These are phyloP conservation scores for Polypterus senegalus DNA, from an alignment of 2,113 vertebrate genomes.

Conservation along the genomic window DNA sequence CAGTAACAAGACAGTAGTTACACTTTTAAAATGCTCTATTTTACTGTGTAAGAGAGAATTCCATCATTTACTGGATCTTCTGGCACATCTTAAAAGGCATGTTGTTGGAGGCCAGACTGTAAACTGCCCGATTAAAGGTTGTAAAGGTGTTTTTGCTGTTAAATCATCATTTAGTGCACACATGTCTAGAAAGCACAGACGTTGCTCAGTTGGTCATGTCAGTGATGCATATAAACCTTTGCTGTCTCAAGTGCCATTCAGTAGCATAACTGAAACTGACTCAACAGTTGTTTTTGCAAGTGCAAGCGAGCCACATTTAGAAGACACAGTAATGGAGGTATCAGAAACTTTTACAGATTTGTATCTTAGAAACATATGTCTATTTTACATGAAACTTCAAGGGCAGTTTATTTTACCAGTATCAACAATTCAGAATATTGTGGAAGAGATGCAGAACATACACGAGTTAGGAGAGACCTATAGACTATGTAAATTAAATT, in stretches of 20 bases:
- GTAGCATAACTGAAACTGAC: too few relatives aligned
- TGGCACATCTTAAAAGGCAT: too few relatives aligned
- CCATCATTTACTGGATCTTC: too few relatives aligned
- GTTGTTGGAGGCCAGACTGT: too few relatives aligned
- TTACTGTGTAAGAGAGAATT: too few relatives aligned
- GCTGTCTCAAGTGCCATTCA: too few relatives aligned
- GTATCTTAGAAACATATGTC: slow-evolving; percentile 20
- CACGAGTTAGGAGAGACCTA: slow-evolving; percentile 24
- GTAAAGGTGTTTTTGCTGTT: slow-evolving; percentile 18
- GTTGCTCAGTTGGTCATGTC: slow-evolving; percentile 13
- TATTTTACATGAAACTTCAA: slow-evolving; percentile 26
- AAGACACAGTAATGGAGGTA: too few relatives aligned
- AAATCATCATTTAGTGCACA: slow-evolving; percentile 31
- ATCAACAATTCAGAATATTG: slow-evolving; percentile 28
- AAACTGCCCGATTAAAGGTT: slow-evolving; percentile 25
- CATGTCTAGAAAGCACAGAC: slow-evolving; percentile 30
- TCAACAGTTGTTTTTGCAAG: too few relatives aligned
- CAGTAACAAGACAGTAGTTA: too few relatives aligned
- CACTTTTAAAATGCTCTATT: too few relatives aligned
- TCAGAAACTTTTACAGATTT: slow-evolving; percentile 13
- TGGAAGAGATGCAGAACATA: slow-evolving; percentile 24
- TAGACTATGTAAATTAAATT: slow-evolving; percentile 20
- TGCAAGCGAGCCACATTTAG: too few relatives aligned
- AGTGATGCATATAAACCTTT: too few relatives aligned
- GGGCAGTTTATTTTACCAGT: slow-evolving; percentile 24